Evolutionary conservation across 2,888 invertebrate genomes (phyloP), one percentile per base, ranked within the genome.

Genomic region (Torymus texanus): DNA sequence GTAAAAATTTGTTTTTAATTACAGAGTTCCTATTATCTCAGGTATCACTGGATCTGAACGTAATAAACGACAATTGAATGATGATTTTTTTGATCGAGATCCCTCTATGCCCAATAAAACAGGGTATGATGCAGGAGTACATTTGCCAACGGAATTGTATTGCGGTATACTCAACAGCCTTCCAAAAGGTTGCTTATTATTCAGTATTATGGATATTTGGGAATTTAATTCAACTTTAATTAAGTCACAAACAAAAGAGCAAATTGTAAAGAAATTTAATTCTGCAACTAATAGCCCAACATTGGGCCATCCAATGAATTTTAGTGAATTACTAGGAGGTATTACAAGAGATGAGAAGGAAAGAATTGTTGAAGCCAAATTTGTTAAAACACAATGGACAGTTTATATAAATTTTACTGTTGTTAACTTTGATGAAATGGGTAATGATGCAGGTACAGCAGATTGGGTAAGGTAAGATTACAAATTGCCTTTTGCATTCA

Each of bases 181-280:
- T 86, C 92, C 92, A 80, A 88, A 90, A 70, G 92, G 92, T 59
- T 96, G 95, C 87, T 92, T 93, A 77, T 91, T 93, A 81, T 90
- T 92, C 83, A 95, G 93, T 88, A 91, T 95, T 81, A 89, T 95
- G 82, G 95, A 95, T 87, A 89, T 95, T 82, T 96, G 95, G 95
- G 91, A 92, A 62, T 94, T 92, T 86, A 91, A 94, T 86, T 88
- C 90, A 78, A 89, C 90, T 53, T 83, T 90, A 80, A 92, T 95
- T 75, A 87, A 87, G 41, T 91, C 91, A 82, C 87, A 93, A 78
- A 93, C 93, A 1, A 92, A 92, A 84, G 88, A 92, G 75, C 93
- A 95, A 79, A 94, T 95, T 83, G 86, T 95, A 58, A 86, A 90
- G 21, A 92, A 91, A 85, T 86, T 95, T 50, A 94, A 95, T 87